These are phyloP conservation scores for Drosophila prostipennis DNA, from an alignment of 2,888 invertebrate genomes.

Conservation along the genomic window DNA sequence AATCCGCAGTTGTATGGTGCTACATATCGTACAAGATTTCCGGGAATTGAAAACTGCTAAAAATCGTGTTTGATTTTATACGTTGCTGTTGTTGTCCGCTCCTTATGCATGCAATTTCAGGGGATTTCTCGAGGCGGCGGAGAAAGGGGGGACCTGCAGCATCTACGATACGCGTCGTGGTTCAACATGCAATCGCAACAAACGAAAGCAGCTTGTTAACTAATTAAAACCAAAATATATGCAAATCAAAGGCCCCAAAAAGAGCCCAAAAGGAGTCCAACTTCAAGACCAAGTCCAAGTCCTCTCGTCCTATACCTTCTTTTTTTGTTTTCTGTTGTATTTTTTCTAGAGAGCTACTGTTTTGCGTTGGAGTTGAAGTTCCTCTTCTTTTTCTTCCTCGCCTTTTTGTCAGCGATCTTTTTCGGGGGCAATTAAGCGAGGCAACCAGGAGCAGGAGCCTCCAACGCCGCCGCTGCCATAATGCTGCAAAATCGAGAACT, in stretches of 20 bases:
- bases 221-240: constrained; percentile 83
- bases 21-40: constrained; percentile 78
- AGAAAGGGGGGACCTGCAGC: constrained; percentile 45
- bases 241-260: constrained; percentile 79
- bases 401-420: constrained; percentile 28
- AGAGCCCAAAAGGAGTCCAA: constrained; percentile 30
- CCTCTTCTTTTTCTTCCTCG: background rate
- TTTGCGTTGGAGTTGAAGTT: constrained; percentile 14
- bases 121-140: constrained; percentile 5
- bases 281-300: background rate
- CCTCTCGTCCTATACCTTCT: constrained; percentile 1
- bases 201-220: constrained; percentile 83
- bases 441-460: constrained; percentile 6
- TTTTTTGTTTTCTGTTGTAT: background rate
- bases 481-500: constrained; percentile 54
- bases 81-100: constrained; percentile 36
- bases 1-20: constrained; percentile 63
- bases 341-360: constrained; percentile 26
- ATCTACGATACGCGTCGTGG: constrained; percentile 78
- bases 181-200: constrained; percentile 80
- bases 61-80: constrained; percentile 81
- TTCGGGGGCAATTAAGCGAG: constrained; percentile 46
- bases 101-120: constrained; percentile 45
- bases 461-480: constrained; percentile 39
- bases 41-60: constrained; percentile 79